A percentile compares a stretch with the other conserved stretches of the same genome.
Evolutionary conservation across 1,140 invertebrate species (phyloP).

Genomic region (Drosophila athabasca): DNA sequence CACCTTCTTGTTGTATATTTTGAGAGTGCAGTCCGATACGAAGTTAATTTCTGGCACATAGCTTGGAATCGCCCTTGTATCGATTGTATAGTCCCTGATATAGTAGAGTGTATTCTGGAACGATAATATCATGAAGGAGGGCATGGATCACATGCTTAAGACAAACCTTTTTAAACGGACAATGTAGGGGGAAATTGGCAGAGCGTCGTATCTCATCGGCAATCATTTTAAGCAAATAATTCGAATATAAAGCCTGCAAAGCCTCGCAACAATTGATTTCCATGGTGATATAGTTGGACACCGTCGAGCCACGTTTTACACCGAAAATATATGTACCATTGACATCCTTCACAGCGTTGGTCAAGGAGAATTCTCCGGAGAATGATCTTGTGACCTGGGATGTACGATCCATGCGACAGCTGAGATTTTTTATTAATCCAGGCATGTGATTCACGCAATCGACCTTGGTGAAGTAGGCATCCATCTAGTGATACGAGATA

Average conservation of each 20-base stretch:
- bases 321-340: constrained; percentile 1
- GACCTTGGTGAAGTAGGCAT: constrained; percentile 13
- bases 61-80: constrained; percentile 14
- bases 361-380: not conserved
- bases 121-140: not conserved
- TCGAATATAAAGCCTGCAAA: not conserved
- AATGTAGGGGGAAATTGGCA: constrained; percentile 20
- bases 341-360: not conserved
- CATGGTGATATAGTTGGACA: constrained; percentile 7
- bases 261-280: constrained; percentile 20
- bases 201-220: not conserved
- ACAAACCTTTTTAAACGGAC: constrained; percentile 31
- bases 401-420: not conserved
- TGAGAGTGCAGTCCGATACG: not conserved
- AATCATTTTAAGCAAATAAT: constrained; percentile 12
- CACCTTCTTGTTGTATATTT: not conserved
- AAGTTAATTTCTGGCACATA: constrained; percentile 18
- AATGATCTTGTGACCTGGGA: not conserved
- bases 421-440: not conserved
- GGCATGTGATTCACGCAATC: constrained; percentile 14
- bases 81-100: constrained; percentile 18
- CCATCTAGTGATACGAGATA: not conserved
- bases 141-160: too few species aligned
- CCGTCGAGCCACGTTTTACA: constrained; percentile 1
- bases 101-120: constrained; percentile 9